phyloP scores from a whole-genome alignment of 2,888 invertebrate genomes.

The Campoplex capitator region DNA sequence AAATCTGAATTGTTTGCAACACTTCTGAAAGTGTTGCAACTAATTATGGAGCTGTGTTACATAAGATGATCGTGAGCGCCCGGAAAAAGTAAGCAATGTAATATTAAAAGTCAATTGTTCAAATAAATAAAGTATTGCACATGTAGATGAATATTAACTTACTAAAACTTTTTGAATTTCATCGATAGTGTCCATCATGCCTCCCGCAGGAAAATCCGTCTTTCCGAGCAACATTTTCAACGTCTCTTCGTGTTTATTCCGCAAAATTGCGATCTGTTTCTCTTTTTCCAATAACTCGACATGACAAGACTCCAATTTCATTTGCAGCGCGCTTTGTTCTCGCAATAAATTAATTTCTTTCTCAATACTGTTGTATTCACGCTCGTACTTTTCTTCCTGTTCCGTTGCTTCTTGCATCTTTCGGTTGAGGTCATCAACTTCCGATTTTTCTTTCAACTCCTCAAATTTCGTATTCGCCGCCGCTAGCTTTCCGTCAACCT shows the following conservation, averaged over 20 bases:
- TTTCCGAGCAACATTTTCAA: conserved; percentile 88
- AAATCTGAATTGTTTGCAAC: too few relatives aligned
- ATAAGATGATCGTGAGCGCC: background rate
- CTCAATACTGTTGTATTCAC: conserved; percentile 87
- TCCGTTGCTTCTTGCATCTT: conserved; percentile 87
- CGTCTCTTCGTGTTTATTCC: conserved; percentile 89
- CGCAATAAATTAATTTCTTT: conserved; percentile 87
- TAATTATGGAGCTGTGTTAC: background rate
- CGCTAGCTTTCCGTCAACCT: conserved; percentile 78
- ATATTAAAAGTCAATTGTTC: background rate
- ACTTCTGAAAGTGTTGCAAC: background rate
- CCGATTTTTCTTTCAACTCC: conserved; percentile 80
- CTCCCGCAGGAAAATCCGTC: conserved; percentile 87
- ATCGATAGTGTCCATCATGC: conserved; percentile 87
- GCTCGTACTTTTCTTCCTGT: conserved; percentile 87
- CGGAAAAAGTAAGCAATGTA: background rate
- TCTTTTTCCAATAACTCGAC: conserved; percentile 85
- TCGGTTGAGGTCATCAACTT: conserved; percentile 87
- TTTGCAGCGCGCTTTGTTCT: conserved; percentile 87
- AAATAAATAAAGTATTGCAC: conserved; percentile 32
- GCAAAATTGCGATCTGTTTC: conserved; percentile 87
- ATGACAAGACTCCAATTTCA: conserved; percentile 88
- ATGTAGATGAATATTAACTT: conserved; percentile 57
- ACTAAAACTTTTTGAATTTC: conserved; percentile 87
- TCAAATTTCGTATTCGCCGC: conserved; percentile 76